Evolutionary conservation across 2,888 invertebrate species (phyloP), one percentile per base, ranked within the genome.

Genomic region (Microctonus hyperodae): DNA sequence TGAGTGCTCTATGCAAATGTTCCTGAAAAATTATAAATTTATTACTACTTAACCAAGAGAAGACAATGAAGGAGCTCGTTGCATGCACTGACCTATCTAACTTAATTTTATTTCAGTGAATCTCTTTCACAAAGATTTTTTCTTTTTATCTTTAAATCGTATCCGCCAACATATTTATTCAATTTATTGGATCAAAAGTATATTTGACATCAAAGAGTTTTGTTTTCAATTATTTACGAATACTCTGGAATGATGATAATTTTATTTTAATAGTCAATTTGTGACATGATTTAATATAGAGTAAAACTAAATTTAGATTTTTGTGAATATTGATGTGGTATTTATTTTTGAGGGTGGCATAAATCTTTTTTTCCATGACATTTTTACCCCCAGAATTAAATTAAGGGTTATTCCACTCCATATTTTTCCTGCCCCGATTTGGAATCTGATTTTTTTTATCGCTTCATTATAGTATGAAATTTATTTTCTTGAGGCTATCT

Each of bases 381-480:
- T 77, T 68, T 73, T n/a, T 73, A 72, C 74, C 72, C 74, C 70
- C 70, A 67, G 66, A 71, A 76, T 73, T 74, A 77, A 78, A 79
- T 78, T 76, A 75, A 77, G 77, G 76, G 74, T 76, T 76, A 75
- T 77, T 76, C 72, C 74, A 74, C 71, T 74, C 71, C 69, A 71
- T 40, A 62, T 72, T 72, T 74, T 74, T 69, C 66, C 62, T 50
- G 28, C 65, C 61, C 57, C 28, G 53, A 53, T 61, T 25, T 60
- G 60, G 13, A 55, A 31, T 64, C 28, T 31, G 16, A n/a, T 22
- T 33, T 44, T 23, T 35, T 50, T n/a, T 25, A 20, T 40, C 57
- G 37, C 25, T 60, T 67, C 44, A 50, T 55, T 40, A n/a, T n/a
- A 25, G 22, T 44, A 50, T 37, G 37, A 9, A 40, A 48, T 61